These are phyloP conservation scores for Poecile atricapillus DNA, from an alignment of 2,113 vertebrate species.

Conservation along the genomic window DNA sequence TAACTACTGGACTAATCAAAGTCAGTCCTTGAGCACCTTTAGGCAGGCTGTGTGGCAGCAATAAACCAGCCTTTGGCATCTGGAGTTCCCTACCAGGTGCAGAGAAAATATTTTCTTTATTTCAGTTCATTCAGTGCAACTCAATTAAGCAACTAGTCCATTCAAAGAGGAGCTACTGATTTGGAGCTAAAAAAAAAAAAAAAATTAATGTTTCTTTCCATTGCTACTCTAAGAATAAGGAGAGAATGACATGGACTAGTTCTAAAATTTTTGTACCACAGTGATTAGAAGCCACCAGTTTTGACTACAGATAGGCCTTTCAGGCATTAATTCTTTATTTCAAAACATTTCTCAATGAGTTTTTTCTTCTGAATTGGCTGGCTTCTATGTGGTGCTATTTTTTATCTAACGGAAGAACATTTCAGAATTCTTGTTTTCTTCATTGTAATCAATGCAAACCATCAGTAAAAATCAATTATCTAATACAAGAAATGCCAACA, in stretches of 20 bases:
- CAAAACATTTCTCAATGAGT: slow-evolving; percentile 49
- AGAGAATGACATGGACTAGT: neutral
- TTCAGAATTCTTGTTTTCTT: slow-evolving; percentile 1
- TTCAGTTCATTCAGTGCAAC: neutral
- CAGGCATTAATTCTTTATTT: slow-evolving; percentile 46
- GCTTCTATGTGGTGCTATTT: neutral
- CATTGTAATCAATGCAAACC: neutral
- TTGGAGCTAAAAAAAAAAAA: neutral
- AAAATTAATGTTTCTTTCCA: neutral
- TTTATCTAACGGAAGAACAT: slow-evolving; percentile 14
- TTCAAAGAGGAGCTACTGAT: neutral
- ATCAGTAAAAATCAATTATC: slow-evolving; percentile 52
- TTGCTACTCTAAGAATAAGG: neutral
- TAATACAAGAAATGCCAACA: slow-evolving; percentile 42
- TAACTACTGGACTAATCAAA: neutral
- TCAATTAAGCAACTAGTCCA: neutral
- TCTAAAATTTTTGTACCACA: neutral
- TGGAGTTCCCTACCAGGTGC: neutral
- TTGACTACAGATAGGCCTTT: slow-evolving; percentile 54
- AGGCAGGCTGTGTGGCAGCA: neutral
- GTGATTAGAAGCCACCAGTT: slow-evolving; percentile 3
- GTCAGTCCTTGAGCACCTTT: neutral
- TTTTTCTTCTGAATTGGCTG: slow-evolving; percentile 52
- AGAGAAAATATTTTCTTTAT: slow-evolving; percentile 14
- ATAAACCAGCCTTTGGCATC: neutral